These are phyloP conservation scores for Suncus etruscus DNA, from an alignment of 2,113 vertebrate species.

Conservation along the genomic window DNA sequence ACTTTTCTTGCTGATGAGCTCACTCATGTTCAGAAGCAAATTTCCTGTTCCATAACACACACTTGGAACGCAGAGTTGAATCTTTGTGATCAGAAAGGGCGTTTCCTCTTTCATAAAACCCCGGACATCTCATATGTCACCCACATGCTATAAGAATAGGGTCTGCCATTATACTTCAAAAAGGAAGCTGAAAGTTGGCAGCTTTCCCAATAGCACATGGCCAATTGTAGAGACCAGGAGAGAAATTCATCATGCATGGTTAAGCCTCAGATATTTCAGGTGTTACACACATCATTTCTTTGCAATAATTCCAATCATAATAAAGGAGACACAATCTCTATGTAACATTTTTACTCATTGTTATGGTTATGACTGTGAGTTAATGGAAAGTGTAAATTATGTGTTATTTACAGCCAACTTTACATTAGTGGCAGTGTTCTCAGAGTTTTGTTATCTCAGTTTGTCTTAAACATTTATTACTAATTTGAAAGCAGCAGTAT, in stretches of 20 bases:
- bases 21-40: too few relatives aligned
- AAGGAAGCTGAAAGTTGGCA: too few relatives aligned
- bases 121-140: fast-evolving
- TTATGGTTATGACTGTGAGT: slow-evolving; percentile 70
- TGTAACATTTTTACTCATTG: slow-evolving; percentile 76
- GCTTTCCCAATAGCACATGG: too few relatives aligned
- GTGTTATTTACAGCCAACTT: slow-evolving; percentile 81
- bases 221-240: not conserved
- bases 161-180: not conserved
- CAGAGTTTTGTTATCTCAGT: slow-evolving; percentile 75
- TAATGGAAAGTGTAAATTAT: slow-evolving; percentile 85
- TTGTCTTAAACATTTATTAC: slow-evolving; percentile 85
- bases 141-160: not conserved
- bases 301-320: slow-evolving; percentile 35
- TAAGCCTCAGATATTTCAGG: not conserved
- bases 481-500: slow-evolving; percentile 82
- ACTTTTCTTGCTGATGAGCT: not conserved
- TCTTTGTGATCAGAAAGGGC: not conserved
- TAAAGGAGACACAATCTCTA: slow-evolving; percentile 60
- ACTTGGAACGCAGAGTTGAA: not conserved
- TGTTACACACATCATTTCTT: not conserved
- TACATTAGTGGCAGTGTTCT: slow-evolving; percentile 70
- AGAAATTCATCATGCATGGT: fast-evolving
- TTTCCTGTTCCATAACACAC: not conserved
- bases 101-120: too few relatives aligned